phyloP scores from a whole-genome alignment of 2,888 invertebrate species.

The Lissonota sp. region DNA sequence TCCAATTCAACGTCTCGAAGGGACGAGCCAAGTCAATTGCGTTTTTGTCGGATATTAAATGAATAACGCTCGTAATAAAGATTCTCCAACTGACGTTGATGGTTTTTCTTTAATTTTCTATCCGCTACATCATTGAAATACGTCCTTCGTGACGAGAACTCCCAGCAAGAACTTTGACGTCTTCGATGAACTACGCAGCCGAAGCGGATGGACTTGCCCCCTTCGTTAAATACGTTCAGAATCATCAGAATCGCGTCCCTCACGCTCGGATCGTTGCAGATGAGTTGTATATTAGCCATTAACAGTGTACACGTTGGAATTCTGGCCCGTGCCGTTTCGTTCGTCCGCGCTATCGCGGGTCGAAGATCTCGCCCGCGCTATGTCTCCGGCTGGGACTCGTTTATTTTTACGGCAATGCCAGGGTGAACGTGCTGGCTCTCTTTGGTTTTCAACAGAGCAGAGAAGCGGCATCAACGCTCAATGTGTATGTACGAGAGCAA shows the following conservation, averaged over 20 bases:
- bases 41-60: background rate
- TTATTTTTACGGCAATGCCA: constrained; percentile 82
- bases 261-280: constrained; percentile 49
- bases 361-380: constrained; percentile 63
- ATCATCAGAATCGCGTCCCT: constrained; percentile 38
- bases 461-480: constrained; percentile 41
- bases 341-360: constrained; percentile 60
- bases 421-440: constrained; percentile 78
- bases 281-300: constrained; percentile 62
- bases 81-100: background rate
- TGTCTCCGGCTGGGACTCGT: constrained; percentile 75
- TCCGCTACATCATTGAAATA: constrained; percentile 13
- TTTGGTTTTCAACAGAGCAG: constrained; percentile 12
- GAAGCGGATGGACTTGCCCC: background rate
- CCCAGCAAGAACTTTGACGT: constrained; percentile 15
- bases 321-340: constrained; percentile 60
- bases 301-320: constrained; percentile 66
- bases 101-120: background rate
- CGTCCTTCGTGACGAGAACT: constrained; percentile 18
- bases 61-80: background rate
- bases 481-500: constrained; percentile 5
- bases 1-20: background rate
- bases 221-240: constrained; percentile 7
- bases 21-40: background rate
- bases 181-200: background rate